phyloP scores from a whole-genome alignment of 2,888 invertebrate genomes.

The Unio delphinus region DNA sequence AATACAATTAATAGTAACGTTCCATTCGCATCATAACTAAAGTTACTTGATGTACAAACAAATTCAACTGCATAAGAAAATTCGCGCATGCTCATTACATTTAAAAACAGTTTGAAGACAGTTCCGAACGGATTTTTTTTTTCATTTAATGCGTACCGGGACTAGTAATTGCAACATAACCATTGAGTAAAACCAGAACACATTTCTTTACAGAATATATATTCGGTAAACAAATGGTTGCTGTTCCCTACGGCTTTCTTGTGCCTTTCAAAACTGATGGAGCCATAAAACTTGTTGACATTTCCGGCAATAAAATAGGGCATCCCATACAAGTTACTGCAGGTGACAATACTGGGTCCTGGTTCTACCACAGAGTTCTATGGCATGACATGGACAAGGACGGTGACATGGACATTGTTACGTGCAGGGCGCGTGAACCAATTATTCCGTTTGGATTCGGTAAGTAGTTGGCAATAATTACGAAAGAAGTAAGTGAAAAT shows the following conservation, averaged over 20 bases:
- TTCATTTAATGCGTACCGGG: no score
- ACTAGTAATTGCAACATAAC: no score
- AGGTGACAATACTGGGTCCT: slow-evolving; percentile 27
- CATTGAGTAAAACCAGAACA: neutral
- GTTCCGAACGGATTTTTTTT: no score
- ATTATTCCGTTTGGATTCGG: slow-evolving; percentile 24
- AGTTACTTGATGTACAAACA: no score
- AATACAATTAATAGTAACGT: no score
- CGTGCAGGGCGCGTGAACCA: slow-evolving; percentile 46
- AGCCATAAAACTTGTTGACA: slow-evolving; percentile 35
- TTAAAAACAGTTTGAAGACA: neutral
- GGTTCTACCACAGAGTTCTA: slow-evolving; percentile 52
- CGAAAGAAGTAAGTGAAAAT: neutral
- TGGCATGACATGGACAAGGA: slow-evolving; percentile 58
- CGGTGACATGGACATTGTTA: slow-evolving; percentile 48
- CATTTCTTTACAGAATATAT: slow-evolving; percentile 21
- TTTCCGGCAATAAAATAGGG: slow-evolving; percentile 15
- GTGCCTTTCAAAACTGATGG: slow-evolving; percentile 46
- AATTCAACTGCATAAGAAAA: no score
- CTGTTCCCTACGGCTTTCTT: slow-evolving; percentile 51
- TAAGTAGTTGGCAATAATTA: slow-evolving; percentile 4
- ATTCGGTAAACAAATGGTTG: slow-evolving; percentile 35
- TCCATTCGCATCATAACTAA: no score
- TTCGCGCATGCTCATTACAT: neutral
- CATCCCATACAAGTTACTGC: slow-evolving; percentile 33